Percentiles rank a stretch among this genome's conserved stretches.
These are phyloP conservation scores for Harpagifer antarcticus DNA, from an alignment of 2,797 vertebrate genomes.

Conservation along the genomic window DNA sequence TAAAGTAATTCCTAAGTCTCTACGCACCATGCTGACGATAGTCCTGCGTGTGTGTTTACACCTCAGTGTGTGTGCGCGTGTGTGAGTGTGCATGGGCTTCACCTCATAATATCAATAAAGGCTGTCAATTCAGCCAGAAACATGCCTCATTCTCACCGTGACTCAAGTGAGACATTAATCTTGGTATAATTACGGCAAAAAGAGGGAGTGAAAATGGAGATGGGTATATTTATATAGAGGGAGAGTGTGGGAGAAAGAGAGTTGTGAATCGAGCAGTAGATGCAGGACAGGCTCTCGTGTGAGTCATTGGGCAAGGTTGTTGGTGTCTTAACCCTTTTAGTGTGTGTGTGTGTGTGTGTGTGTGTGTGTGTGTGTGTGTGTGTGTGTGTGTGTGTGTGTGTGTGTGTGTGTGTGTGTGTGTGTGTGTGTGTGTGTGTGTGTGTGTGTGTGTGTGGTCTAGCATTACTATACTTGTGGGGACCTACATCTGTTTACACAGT, in stretches of 20 bases:
- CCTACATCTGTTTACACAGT: too few species aligned
- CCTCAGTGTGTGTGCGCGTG: constrained; percentile 1
- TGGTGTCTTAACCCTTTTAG: constrained; percentile 25
- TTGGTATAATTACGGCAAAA: constrained; percentile 14
- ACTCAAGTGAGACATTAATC: constrained; percentile 36
- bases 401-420: too few species aligned
- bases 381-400: too few species aligned
- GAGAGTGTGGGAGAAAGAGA: too few species aligned
- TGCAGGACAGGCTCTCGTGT: constrained; percentile 1
- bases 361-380: too few species aligned
- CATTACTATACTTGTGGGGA: too few species aligned
- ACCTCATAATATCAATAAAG: constrained; percentile 42
- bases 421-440: too few species aligned
- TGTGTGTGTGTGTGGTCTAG: too few species aligned
- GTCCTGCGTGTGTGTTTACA: constrained; percentile 20
- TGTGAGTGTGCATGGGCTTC: constrained; percentile 9
- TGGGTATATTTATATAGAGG: too few species aligned
- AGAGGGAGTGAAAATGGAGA: background rate
- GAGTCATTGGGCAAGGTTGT: constrained; percentile 52
- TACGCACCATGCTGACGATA: constrained; percentile 23
- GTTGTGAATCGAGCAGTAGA: too few species aligned
- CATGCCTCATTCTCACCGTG: constrained; percentile 28
- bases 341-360: constrained; percentile 23
- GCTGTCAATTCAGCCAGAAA: constrained; percentile 25
- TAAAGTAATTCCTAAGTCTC: constrained; percentile 36